These are phyloP conservation scores for Brachyalestes nurse DNA, from an alignment of 2,797 vertebrate species.

Conservation along the genomic window DNA sequence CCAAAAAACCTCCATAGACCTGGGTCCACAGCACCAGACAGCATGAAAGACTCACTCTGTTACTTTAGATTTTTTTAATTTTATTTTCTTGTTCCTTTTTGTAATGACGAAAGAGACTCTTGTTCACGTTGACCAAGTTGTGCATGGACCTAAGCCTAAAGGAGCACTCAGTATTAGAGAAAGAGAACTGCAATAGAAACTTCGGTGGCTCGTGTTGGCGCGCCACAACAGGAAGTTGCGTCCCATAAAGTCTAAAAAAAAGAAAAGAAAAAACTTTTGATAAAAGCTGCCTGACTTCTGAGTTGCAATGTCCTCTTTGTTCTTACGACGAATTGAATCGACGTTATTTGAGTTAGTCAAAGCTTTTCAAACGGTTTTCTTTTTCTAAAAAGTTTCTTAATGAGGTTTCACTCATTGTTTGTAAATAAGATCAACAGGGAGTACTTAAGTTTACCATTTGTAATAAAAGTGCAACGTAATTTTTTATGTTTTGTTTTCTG, in stretches of 20 bases:
- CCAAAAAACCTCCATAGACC: constrained; percentile 66
- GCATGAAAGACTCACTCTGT: constrained; percentile 79
- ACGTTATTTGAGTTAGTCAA: constrained; percentile 83
- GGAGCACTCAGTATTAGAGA: constrained; percentile 94
- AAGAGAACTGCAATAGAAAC: constrained; percentile 83
- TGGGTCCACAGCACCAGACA: constrained; percentile 72
- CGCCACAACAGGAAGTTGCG: constrained; percentile 68
- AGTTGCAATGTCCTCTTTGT: constrained; percentile 88
- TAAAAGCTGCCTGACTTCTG: constrained; percentile 78
- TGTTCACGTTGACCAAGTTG: constrained; percentile 89
- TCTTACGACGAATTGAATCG: constrained; percentile 92
- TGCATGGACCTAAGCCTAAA: constrained; percentile 90
- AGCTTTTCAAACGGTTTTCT: constrained; percentile 87
- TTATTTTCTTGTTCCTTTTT: constrained; percentile 46
- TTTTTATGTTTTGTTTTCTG: constrained; percentile 94
- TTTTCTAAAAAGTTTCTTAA: constrained; percentile 93
- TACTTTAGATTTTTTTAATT: constrained; percentile 64
- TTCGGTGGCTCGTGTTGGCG: constrained; percentile 87
- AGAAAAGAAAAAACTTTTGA: constrained; percentile 58
- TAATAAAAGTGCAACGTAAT: constrained; percentile 92
- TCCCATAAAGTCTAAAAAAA: constrained; percentile 63
- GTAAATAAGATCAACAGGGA: constrained; percentile 97
- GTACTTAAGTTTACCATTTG: constrained; percentile 98
- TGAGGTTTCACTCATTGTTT: constrained; percentile 97
- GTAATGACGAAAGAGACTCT: constrained; percentile 71